Evolutionary conservation across 1,140 invertebrate genomes (phyloP).

Genomic region (Drosophila equinoxialis): DNA sequence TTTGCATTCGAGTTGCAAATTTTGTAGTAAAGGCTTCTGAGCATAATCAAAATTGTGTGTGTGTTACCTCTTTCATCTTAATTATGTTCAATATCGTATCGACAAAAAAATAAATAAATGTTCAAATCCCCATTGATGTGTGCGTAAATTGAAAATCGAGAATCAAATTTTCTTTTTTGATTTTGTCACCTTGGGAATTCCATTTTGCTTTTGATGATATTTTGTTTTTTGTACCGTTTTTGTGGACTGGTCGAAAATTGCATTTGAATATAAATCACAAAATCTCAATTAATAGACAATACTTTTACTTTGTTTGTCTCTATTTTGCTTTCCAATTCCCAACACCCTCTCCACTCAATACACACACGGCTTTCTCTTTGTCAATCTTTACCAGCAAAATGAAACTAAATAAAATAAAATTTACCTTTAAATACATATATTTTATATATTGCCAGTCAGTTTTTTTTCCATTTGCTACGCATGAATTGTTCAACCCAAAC

Average conservation of each 20-base stretch:
- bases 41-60: neutral
- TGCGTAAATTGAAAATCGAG: conserved; percentile 9
- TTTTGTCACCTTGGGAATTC: conserved; percentile 8
- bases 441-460: neutral
- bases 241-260: conserved; percentile 32
- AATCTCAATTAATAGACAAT: conserved; percentile 50
- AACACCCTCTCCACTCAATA: neutral
- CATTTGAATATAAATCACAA: conserved; percentile 61
- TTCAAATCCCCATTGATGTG: too few species aligned
- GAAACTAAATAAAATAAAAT: conserved; percentile 1
- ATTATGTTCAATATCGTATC: neutral
- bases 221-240: neutral
- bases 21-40: neutral
- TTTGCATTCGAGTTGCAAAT: neutral
- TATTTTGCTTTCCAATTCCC: neutral
- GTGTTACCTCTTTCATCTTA: neutral
- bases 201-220: neutral
- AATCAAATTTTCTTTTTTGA: conserved; percentile 8
- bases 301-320: conserved; percentile 2
- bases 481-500: too few species aligned
- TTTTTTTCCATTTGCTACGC: too few species aligned
- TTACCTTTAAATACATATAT: neutral
- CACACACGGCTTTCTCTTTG: neutral
- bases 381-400: neutral
- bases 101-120: too few species aligned